A percentile compares a stretch with the other conserved stretches of the same genome.
Conservation (phyloP, 2,113 vertebrate genomes). For the Oryzias melastigma region DNA sequence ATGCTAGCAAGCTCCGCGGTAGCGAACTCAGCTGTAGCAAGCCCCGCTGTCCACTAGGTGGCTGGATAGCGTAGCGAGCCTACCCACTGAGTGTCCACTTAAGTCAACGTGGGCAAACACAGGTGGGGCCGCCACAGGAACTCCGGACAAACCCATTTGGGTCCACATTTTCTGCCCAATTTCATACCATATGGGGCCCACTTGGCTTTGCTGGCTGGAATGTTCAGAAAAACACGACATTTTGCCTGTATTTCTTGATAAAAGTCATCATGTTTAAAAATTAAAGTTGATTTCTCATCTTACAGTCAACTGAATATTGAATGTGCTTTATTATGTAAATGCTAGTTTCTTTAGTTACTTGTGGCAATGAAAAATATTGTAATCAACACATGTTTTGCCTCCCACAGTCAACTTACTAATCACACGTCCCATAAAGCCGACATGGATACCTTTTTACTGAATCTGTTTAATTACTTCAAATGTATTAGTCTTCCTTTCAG, state of each 20-base stretch:
- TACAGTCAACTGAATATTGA: constrained; percentile 8
- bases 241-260: background rate
- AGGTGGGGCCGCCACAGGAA: too few relatives aligned
- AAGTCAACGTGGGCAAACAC: too few relatives aligned
- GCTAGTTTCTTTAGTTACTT: constrained; percentile 20
- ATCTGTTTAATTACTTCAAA: constrained; percentile 59
- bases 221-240: too few relatives aligned
- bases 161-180: too few relatives aligned
- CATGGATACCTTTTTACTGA: constrained; percentile 42
- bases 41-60: too few relatives aligned
- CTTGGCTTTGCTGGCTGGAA: too few relatives aligned
- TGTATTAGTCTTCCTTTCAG: constrained; percentile 61
- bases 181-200: too few relatives aligned
- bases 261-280: constrained; percentile 13
- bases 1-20: too few relatives aligned
- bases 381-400: constrained; percentile 35
- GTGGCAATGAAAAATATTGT: constrained; percentile 37
- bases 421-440: constrained; percentile 47
- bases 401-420: constrained; percentile 50
- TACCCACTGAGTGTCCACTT: too few relatives aligned
- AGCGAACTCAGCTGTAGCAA: too few relatives aligned
- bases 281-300: constrained; percentile 6
- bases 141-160: too few relatives aligned
- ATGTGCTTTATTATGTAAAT: constrained; percentile 29
- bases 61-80: too few relatives aligned